phyloP scores from a whole-genome alignment of 1,140 invertebrate genomes.

The Stenopsyche tienmushanensis region DNA sequence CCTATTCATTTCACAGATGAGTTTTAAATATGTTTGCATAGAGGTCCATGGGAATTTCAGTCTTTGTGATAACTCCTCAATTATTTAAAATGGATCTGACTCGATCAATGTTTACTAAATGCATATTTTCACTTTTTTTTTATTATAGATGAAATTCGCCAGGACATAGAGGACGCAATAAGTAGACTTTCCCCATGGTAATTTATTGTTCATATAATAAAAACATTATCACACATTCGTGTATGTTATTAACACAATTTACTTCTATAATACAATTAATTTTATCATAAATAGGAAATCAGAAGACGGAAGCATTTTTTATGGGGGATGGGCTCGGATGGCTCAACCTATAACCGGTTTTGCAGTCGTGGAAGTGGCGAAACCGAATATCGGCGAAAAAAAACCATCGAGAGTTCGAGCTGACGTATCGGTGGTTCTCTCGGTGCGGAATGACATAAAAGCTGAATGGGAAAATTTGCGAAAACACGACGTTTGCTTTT shows the following conservation, averaged over 20 bases:
- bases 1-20: too few species aligned
- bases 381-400: conserved; percentile 89
- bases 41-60: too few species aligned
- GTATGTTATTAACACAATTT: background rate
- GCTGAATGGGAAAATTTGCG: conserved; percentile 95
- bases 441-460: conserved; percentile 87
- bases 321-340: conserved; percentile 98
- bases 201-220: conserved; percentile 13
- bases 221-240: background rate
- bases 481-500: conserved; percentile 97
- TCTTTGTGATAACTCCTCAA: too few species aligned
- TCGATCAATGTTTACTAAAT: background rate
- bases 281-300: conserved; percentile 67
- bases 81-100: background rate
- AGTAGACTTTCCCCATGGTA: conserved; percentile 93
- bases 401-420: conserved; percentile 92
- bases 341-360: conserved; percentile 92
- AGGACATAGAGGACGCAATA: conserved; percentile 97
- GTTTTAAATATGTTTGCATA: too few species aligned
- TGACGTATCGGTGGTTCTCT: conserved; percentile 91
- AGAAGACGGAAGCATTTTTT: conserved; percentile 85
- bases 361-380: conserved; percentile 91
- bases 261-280: background rate
- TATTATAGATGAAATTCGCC: conserved; percentile 89
- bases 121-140: conserved; percentile 18